These are phyloP conservation scores for Drosophila chauvacae DNA, from an alignment of 1,140 invertebrate species.

Conservation along the genomic window DNA sequence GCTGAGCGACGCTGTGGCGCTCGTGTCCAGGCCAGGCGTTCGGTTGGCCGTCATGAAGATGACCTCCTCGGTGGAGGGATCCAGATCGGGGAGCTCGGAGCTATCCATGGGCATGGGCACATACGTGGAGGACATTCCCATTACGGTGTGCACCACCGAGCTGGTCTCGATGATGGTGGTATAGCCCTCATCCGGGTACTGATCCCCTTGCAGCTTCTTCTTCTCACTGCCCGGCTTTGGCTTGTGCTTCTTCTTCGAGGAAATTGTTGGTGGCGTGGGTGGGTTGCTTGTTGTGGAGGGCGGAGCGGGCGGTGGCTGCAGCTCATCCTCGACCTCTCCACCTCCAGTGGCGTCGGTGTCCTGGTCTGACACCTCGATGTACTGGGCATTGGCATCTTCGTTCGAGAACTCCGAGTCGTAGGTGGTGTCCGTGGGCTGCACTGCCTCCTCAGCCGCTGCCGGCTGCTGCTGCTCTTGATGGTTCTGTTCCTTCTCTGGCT, in stretches of 20 bases:
- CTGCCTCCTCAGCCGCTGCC: constrained; percentile 43
- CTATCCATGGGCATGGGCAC: constrained; percentile 80
- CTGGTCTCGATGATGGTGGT: constrained; percentile 73
- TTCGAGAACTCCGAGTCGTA: constrained; percentile 82
- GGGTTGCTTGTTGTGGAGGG: constrained; percentile 27
- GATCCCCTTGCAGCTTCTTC: constrained; percentile 43
- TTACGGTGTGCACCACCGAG: constrained; percentile 69
- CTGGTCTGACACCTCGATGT: constrained; percentile 79
- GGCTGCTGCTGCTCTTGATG: constrained; percentile 26
- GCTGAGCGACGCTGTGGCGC: constrained; percentile 14
- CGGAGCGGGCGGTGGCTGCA: constrained; percentile 39
- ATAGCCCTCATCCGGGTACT: constrained; percentile 29
- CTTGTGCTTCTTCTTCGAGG: constrained; percentile 71
- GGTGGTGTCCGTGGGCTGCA: constrained; percentile 74
- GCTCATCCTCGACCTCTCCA: constrained; percentile 61
- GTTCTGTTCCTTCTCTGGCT: constrained; percentile 23
- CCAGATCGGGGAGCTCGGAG: constrained; percentile 54
- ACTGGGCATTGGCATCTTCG: constrained; percentile 76
- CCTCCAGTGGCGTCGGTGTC: constrained; percentile 58
- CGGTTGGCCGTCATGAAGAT: constrained; percentile 84
- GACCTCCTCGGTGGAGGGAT: constrained; percentile 72
- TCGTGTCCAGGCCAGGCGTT: constrained; percentile 80
- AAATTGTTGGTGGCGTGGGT: constrained; percentile 3
- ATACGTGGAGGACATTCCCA: constrained; percentile 73
- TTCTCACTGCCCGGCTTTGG: constrained; percentile 61